phyloP scores from a whole-genome alignment of 2,888 invertebrate genomes.

The Brachycybe producta region DNA sequence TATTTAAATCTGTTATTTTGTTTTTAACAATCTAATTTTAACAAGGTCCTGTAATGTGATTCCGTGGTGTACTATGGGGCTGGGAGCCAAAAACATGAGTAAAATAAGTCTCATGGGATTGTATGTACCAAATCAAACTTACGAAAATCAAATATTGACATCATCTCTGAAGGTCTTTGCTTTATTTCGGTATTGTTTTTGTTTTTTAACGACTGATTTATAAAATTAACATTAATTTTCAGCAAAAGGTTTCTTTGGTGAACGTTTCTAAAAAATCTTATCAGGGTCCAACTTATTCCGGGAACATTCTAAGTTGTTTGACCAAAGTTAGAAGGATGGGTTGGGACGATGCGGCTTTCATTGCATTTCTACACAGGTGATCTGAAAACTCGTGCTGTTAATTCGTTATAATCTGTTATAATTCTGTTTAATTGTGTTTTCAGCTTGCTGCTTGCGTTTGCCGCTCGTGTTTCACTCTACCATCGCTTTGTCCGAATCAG shows the following conservation, averaged over 20 bases:
- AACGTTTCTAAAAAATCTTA: slow-evolving; percentile 9
- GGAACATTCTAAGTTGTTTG: slow-evolving; percentile 4
- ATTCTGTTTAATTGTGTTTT: too few relatives aligned
- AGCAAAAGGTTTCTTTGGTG: background rate
- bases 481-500: too few relatives aligned
- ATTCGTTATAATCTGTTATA: too few relatives aligned
- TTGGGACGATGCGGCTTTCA: slow-evolving; percentile 12
- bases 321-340: background rate
- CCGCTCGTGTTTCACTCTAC: too few relatives aligned
- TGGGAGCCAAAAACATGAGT: background rate
- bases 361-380: slow-evolving; percentile 3
- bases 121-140: background rate
- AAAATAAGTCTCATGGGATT: slow-evolving; percentile 3
- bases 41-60: too few relatives aligned
- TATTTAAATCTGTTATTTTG: background rate
- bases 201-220: background rate
- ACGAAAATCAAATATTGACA: background rate
- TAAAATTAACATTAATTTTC: background rate
- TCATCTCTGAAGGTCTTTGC: background rate
- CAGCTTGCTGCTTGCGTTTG: too few relatives aligned
- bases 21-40: background rate
- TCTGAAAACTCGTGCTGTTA: too few relatives aligned
- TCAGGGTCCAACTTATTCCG: slow-evolving; percentile 1
- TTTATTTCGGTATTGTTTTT: background rate
- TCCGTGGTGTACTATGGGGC: slow-evolving; percentile 4